Base-by-base conservation (phyloP, 2,888 invertebrate species). In the Tipula vernalis region DNA sequence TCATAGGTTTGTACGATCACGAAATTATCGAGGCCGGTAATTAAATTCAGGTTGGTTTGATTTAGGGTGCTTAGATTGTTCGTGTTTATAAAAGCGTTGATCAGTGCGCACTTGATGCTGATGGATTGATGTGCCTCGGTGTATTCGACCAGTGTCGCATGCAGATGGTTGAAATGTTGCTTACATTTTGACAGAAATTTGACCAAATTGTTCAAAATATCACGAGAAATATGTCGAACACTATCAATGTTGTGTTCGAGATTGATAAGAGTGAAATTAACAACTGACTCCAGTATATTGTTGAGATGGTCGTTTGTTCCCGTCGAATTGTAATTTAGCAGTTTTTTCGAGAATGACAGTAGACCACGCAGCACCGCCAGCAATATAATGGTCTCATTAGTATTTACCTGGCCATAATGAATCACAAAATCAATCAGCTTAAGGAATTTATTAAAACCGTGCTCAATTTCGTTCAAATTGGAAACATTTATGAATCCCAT, bases 201-300 rank as follows among this genome's bases (percentile, higher is more conserved):
- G 2, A 42, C 42, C 12, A 85, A 42, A 89, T 92, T 92, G 3
- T 90, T 90, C 87, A 93, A 90, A 36, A 93, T 90, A 88, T 93
- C 93, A 36, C 92, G 93, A 0, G 94, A 91, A 86, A 94, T 90
- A 89, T 94, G 94, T 0, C 94, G 90, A 36, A 95, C 94, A 88
- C 94, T 93, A 89, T 95, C 95, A 90, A 94, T 92, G 89, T 93
- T 92, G 90, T 95, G 94, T 86, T 95, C 94, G 85, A 95, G 90
- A 85, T 85, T 41, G 39, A 15, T 41, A 18, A 86, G 28, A 1
- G 39, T 41, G 28, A 41, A 86, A 83, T 15, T 41, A 42, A 41
- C 12, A 8, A 39, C 6, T 3, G 39, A 36, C 1, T 86, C 47
- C 13, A 57, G n/a, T 85, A 42, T 42, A 12, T 42, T 85, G 18